phyloP scores from a whole-genome alignment of 2,888 invertebrate species.

The Euplexia lucipara region DNA sequence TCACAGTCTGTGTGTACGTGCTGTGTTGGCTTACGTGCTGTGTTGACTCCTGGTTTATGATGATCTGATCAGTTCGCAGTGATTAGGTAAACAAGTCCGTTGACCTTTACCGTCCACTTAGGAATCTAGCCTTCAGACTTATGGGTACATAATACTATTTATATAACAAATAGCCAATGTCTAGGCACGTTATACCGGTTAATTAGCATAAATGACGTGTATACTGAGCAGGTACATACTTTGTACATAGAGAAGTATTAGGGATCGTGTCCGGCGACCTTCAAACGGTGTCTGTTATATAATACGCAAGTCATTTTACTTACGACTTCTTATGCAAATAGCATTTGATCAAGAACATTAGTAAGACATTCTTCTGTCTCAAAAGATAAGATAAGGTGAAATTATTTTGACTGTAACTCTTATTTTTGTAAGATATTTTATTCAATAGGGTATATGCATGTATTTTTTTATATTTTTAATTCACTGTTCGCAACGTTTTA shows the following conservation, averaged over 20 bases:
- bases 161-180: constrained; percentile 5
- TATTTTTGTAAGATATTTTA: too few species aligned
- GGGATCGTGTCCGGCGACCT: constrained; percentile 19
- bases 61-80: too few species aligned
- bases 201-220: constrained; percentile 46
- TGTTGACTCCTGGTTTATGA: too few species aligned
- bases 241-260: constrained; percentile 3
- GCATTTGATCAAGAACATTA: neutral
- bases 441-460: too few species aligned
- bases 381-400: neutral
- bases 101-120: neutral
- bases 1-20: too few species aligned
- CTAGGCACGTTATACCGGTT: constrained; percentile 1
- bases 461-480: too few species aligned
- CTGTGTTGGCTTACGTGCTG: too few species aligned
- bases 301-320: neutral
- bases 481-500: too few species aligned
- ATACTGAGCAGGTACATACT: constrained; percentile 11
- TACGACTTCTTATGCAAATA: neutral
- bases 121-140: constrained; percentile 20
- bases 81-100: too few species aligned
- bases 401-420: too few species aligned
- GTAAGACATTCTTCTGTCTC: neutral
- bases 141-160: neutral
- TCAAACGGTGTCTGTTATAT: constrained; percentile 11